Percentiles rank a stretch among this genome's conserved stretches.
Evolutionary conservation across 2,888 invertebrate species (phyloP).

Genomic region (Dorcus hopei): DNA sequence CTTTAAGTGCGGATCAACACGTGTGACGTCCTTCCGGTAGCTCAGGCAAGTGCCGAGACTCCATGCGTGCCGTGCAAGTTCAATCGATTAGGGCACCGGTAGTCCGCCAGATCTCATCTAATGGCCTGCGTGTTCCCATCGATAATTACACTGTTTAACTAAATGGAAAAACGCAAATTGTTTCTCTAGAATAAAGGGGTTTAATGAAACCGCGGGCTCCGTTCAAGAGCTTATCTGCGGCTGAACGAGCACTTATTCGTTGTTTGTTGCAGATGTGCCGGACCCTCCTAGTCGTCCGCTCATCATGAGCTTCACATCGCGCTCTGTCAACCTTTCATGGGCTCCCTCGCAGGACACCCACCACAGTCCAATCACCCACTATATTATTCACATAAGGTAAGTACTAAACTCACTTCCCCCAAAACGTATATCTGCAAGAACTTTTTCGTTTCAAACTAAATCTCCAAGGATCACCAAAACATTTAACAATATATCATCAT

Average conservation of each 20-base stretch:
- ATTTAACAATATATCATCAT: too few species aligned
- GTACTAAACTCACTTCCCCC: constrained; percentile 34
- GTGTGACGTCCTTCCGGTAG: constrained; percentile 29
- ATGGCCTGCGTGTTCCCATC: constrained; percentile 10
- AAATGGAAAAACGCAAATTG: constrained; percentile 21
- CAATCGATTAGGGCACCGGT: constrained; percentile 18
- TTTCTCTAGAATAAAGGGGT: constrained; percentile 15
- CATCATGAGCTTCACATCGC: constrained; percentile 69
- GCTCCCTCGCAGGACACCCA: constrained; percentile 67
- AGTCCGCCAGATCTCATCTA: constrained; percentile 19
- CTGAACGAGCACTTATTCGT: constrained; percentile 15
- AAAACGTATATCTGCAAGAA: too few species aligned
- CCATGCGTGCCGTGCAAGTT: constrained; percentile 19
- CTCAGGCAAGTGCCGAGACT: constrained; percentile 13
- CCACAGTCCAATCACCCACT: constrained; percentile 67
- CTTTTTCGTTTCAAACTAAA: too few species aligned
- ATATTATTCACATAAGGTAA: constrained; percentile 72
- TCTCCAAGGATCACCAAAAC: too few species aligned
- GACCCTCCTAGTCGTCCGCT: constrained; percentile 70
- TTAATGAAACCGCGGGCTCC: constrained; percentile 16
- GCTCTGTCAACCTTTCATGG: constrained; percentile 73
- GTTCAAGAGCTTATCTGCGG: constrained; percentile 14
- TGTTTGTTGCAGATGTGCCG: constrained; percentile 60
- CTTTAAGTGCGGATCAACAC: constrained; percentile 22
- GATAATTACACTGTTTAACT: constrained; percentile 18